Conservation (phyloP, 2,797 vertebrate species). For the Falco naumanni region DNA sequence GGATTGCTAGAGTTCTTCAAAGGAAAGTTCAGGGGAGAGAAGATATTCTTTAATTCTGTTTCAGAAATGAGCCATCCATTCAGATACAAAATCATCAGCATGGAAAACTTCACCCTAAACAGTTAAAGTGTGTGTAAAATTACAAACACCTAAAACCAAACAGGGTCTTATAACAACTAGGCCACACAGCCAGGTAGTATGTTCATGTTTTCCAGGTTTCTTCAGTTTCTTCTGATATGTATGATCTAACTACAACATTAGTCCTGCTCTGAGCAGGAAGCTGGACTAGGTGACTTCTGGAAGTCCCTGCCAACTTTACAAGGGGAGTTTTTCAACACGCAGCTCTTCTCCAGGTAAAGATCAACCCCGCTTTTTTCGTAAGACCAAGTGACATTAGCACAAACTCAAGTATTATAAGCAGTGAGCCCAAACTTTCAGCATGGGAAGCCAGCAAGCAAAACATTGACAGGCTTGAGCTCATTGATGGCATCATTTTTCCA, state of each 20-base stretch:
- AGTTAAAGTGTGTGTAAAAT: not conserved
- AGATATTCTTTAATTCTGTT: not conserved
- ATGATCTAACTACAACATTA: not conserved
- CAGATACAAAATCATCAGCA: not conserved
- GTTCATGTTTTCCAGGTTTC: not conserved
- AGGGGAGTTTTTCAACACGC: accelerated
- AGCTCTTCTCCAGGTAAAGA: not conserved
- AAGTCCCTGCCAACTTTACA: not conserved
- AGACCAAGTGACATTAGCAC: not conserved
- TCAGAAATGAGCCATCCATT: not conserved
- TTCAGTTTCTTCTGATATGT: not conserved
- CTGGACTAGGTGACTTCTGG: not conserved
- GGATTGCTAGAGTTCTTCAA: not conserved
- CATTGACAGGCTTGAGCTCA: not conserved
- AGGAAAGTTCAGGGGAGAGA: not conserved
- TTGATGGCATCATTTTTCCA: not conserved
- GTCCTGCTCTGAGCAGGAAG: not conserved
- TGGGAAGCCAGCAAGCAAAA: not conserved
- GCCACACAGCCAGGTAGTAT: not conserved
- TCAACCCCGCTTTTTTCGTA: not conserved
- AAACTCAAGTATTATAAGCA: not conserved
- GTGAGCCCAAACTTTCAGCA: not conserved
- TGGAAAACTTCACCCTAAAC: not conserved
- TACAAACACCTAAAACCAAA: not conserved
- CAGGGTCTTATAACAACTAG: not conserved